phyloP scores from a whole-genome alignment of 2,888 invertebrate genomes.

The Mechanitis messenoides region DNA sequence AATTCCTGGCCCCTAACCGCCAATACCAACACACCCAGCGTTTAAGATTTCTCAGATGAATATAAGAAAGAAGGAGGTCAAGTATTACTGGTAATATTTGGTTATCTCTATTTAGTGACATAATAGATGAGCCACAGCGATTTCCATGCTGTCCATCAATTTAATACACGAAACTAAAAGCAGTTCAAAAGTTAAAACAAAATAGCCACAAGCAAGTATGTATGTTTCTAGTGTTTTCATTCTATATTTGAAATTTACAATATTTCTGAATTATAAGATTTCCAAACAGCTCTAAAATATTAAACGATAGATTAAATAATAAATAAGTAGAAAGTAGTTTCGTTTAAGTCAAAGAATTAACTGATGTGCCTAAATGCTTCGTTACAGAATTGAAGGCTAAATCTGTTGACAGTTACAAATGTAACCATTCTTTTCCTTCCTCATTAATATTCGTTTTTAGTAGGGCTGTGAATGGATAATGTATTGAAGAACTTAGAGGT shows the following conservation, averaged over 20 bases:
- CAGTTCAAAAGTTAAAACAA: no score
- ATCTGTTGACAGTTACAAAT: conserved; percentile 46
- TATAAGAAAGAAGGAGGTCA: conserved; percentile 29
- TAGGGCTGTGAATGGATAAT: conserved; percentile 28
- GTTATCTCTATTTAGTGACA: conserved; percentile 50
- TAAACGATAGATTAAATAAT: conserved; percentile 15
- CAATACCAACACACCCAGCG: conserved; percentile 16
- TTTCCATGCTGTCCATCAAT: conserved; percentile 55
- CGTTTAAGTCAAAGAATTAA: conserved; percentile 32
- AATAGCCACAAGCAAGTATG: no score
- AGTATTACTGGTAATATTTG: conserved; percentile 34
- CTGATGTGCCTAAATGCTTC: conserved; percentile 34
- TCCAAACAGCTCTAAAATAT: not conserved
- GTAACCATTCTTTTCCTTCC: conserved; percentile 29
- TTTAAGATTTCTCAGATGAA: conserved; percentile 11
- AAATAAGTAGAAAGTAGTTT: conserved; percentile 16
- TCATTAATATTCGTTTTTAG: conserved; percentile 35
- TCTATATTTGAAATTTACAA: no score
- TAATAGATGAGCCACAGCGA: conserved; percentile 49
- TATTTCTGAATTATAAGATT: not conserved
- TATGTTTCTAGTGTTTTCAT: no score
- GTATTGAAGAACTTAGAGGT: conserved; percentile 22
- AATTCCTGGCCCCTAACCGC: conserved; percentile 21
- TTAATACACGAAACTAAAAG: not conserved
- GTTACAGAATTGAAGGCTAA: conserved; percentile 31